Base-by-base conservation (phyloP, 2,113 vertebrate species). In the Nettapus auritus region DNA sequence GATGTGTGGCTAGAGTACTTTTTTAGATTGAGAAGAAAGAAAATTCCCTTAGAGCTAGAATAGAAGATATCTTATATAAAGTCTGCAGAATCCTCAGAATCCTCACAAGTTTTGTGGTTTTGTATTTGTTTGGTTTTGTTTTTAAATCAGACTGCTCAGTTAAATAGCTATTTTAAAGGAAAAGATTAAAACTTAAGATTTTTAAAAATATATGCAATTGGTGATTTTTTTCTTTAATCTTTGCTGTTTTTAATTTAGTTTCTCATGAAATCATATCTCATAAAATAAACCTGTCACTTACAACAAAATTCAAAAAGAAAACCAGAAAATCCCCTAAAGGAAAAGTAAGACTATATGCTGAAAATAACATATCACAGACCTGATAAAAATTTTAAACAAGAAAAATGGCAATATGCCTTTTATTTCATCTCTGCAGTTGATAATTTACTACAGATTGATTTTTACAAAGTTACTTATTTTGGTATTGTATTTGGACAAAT, bases 401-500 rank as follows among this genome's bases (percentile, higher is more conserved):
- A 55, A 71, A n/a, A 92, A 63, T 53, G 8, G 31, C 62, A 86
- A 87, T 9, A 53, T 16, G 19, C 5, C 16, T 82, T 78, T 56
- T 88, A 87, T 80, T 94, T 91, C 1, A 66, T 90, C 33, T 86
- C 21, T 84, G 38, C 60, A 71, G 26, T 17, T 90, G 69, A 55
- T 63, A 89, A 88, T n/a, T 82, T 69, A 56, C 44, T 62, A 60
- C 3, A 69, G 83, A 89, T 82, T 4, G 5, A 0, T 40, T 95
- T 81, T 50, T 82, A 66, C 4, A 5, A 90, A 93, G 26, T 92
- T 86, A 62, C 8, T 53, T 90, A 55, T 84, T 92, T 90, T 66
- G 10, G 8, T 79, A 82, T 80, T 90, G 57, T 79, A 76, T 96
- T 93, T 73, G 82, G 57, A 75, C 13, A 84, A 89, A 87, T 89